Evolutionary conservation across 1,140 invertebrate species (phyloP).

Genomic region (Aphaenogaster ashmeadi): DNA sequence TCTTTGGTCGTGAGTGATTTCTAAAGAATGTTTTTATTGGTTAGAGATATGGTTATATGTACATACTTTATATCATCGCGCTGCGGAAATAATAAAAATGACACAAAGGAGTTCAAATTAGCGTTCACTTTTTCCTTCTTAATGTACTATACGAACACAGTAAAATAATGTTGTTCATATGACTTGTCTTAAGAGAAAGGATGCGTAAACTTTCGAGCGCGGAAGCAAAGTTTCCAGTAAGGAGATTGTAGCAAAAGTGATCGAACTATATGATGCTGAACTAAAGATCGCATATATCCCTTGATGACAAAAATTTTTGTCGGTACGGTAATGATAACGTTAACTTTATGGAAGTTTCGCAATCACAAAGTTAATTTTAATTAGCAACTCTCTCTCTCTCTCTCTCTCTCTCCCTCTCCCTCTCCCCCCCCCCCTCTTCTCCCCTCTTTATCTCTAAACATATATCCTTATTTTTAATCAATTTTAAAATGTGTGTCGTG

Average conservation of each 20-base stretch:
- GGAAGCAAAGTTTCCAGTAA: conserved; percentile 20
- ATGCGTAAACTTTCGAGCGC: conserved; percentile 4
- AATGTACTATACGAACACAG: not conserved
- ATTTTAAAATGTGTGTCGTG: not conserved
- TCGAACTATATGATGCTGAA: conserved; percentile 29
- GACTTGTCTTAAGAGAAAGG: not conserved
- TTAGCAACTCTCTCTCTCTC: not conserved
- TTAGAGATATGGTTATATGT: not conserved
- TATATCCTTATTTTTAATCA: not conserved
- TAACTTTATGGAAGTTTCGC: not conserved
- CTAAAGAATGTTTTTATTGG: conserved; percentile 36
- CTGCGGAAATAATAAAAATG: not conserved
- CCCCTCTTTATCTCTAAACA: not conserved
- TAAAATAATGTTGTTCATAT: conserved; percentile 38
- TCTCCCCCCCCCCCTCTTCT: not conserved
- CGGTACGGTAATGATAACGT: conserved; percentile 23
- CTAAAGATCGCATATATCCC: not conserved
- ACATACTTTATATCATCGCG: not conserved
- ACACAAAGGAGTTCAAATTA: conserved; percentile 51
- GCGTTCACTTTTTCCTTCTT: conserved; percentile 3
- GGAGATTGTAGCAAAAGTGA: conserved; percentile 38
- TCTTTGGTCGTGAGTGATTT: not conserved
- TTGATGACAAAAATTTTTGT: conserved; percentile 35
- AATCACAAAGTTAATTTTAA: not conserved
- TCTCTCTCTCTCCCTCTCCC: not conserved